Base-by-base conservation (phyloP, 1,140 invertebrate genomes). In the Drosophila hydei region DNA sequence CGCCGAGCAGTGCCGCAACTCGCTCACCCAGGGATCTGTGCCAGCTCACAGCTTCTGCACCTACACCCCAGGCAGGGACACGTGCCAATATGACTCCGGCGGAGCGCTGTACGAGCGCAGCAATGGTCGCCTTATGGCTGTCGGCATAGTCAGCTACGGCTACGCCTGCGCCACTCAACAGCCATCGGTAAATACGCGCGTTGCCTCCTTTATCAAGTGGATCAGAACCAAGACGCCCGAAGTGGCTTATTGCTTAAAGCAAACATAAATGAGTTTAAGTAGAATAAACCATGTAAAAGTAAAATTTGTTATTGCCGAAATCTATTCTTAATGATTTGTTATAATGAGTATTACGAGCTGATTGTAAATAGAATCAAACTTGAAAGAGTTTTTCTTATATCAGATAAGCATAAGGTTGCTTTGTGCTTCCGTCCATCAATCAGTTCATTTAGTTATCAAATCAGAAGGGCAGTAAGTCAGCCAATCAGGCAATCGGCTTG, bases 131-230 rank as follows among this genome's bases (percentile, higher is more conserved):
- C 71, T 91, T 3, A 77, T 87, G 83, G 81, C 95, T 0, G 84
- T 94, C 45, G 95, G 95, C 0, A 92, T 96, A 14, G 94, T 94
- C 0, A 95, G 95, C 7, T 95, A 94, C 77, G 95, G 94, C 0
- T 92, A 92, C 52, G 90, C 90, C 5, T 95, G 95, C 77, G 94
- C 93, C 0, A 74, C 92, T 7, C 90, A 91, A 1, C 83, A 91
- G 21, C 94, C 95, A 0, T 94, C 94, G 0, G 92, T 96, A 7
- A 96, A 96, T 72, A 95, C 95, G 0, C 91, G 95, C 27, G 93
- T 96, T 0, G 93, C 94, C 0, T 92, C 93, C 18, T 96, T 94
- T 78, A 56, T 96, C 12, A 93, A 94, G 61, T 96, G 95, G 95
- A 95, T 96, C n/a, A 93, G 94, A 63, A 72, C 84, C 25, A 91